phyloP scores from a whole-genome alignment of 2,888 invertebrate species.

The Eupithecia inturbata region DNA sequence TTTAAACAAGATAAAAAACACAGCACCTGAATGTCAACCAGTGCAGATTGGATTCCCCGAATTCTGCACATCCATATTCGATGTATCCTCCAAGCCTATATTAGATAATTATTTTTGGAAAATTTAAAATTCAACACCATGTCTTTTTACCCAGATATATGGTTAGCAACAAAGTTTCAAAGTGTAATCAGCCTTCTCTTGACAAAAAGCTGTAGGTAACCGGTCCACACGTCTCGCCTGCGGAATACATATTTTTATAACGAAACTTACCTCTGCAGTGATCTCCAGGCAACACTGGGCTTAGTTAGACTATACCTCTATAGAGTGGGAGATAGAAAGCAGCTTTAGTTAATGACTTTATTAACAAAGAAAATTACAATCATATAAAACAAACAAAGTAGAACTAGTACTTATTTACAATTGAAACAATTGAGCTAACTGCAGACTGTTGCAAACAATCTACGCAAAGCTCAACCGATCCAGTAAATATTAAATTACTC shows the following conservation, averaged over 20 bases:
- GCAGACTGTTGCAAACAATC: no score
- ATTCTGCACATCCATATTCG: background rate
- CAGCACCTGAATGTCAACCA: no score
- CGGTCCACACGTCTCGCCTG: background rate
- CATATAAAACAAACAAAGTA: no score
- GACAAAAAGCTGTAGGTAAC: background rate
- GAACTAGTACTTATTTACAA: no score
- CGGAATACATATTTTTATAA: background rate
- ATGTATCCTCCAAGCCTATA: no score
- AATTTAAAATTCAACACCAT: background rate
- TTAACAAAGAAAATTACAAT: no score
- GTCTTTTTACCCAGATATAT: background rate
- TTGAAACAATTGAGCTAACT: no score
- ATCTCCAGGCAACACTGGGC: background rate
- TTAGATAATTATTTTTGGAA: background rate
- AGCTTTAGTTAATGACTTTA: no score
- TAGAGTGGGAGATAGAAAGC: background rate
- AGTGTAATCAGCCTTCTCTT: background rate
- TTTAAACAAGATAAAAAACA: no score
- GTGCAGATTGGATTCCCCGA: no score
- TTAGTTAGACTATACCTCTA: background rate
- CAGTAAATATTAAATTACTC: no score
- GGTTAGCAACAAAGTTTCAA: background rate
- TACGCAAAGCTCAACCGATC: no score
- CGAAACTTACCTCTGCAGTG: background rate